Evolutionary conservation across 2,888 invertebrate genomes (phyloP), one percentile per base, ranked within the genome.

Genomic region (Ectemnius continuus): DNA sequence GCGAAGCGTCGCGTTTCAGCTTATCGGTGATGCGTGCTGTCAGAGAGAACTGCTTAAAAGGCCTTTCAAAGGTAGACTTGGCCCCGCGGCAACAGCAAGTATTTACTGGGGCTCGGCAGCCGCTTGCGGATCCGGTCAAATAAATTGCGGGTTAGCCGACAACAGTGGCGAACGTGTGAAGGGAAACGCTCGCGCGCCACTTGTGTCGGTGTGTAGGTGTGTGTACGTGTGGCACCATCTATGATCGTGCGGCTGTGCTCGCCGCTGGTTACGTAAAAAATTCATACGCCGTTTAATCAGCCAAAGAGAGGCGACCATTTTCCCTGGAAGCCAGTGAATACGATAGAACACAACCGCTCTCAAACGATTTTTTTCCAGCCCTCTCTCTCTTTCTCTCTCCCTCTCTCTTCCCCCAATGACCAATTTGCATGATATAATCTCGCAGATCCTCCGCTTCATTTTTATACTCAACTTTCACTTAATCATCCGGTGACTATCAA

Each of bases 81-180:
- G 36, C 36, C 36, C 36, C 36, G 36, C 36, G 36, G 36, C 36
- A 36, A 36, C 36, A 36, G 45, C 52, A 61, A 60, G 61, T 74
- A 61, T 79, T 77, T 75, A 70, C 61, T 52, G 64, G 72, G 58
- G 56, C 20, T 13, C 56, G 36, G 6, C 73, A 46, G 48, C 56
- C 67, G 71, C 74, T 67, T 77, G 77, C 59, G 72, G 74, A 75
- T 75, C 67, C 61, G 65, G 61, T 46, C 72, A 67, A 62, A 79
- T 79, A 75, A 79, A 74, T 77, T 72, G 69, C 65, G 45, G 76
- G 64, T 48, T 65, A 57, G 57, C 67, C 76, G 73, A 70, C 70
- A 69, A 75, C 72, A 59, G 36, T 57, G 18, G 16, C 56, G 46
- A 58, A n/a, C 58, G 13, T 16, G 58, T 45, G 16, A 28, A 52